Conservation (phyloP, 2,113 vertebrate species). For the Protobothrops flavoviridis region DNA sequence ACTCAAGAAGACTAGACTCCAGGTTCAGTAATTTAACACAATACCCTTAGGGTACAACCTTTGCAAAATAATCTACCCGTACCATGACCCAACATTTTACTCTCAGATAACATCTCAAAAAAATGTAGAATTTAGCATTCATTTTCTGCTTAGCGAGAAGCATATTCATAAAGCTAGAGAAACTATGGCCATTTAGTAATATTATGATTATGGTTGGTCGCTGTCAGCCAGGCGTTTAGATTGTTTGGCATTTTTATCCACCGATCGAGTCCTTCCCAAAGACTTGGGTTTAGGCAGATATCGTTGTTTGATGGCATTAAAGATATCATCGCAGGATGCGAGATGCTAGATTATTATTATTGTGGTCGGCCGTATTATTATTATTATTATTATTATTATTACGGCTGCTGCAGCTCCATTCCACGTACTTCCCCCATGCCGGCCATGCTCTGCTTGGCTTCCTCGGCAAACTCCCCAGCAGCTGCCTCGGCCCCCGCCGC, state of each 20-base stretch:
- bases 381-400: not conserved
- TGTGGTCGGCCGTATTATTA: not conserved
- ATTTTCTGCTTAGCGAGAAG: not conserved
- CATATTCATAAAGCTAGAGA: not conserved
- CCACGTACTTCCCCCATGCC: not conserved
- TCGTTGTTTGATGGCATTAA: not conserved
- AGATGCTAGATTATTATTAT: not conserved
- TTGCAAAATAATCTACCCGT: not conserved
- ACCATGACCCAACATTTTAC: not conserved
- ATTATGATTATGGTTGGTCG: too few relatives aligned
- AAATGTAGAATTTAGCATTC: not conserved
- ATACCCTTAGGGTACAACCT: not conserved
- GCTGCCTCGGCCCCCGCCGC: slow-evolving; percentile 38
- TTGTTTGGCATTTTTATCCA: too few relatives aligned
- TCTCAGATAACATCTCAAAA: not conserved
- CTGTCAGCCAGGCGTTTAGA: too few relatives aligned
- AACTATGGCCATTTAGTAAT: not conserved
- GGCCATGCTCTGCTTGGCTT: not conserved
- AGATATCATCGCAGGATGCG: not conserved
- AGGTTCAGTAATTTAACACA: not conserved
- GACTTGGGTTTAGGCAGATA: too few relatives aligned
- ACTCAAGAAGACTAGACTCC: not conserved
- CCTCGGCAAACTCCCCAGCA: not conserved
- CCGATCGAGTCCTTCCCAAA: too few relatives aligned
- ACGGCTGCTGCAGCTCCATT: not conserved